Evolutionary conservation across 1,140 invertebrate genomes (phyloP).

Genomic region (Bombus consobrinus): DNA sequence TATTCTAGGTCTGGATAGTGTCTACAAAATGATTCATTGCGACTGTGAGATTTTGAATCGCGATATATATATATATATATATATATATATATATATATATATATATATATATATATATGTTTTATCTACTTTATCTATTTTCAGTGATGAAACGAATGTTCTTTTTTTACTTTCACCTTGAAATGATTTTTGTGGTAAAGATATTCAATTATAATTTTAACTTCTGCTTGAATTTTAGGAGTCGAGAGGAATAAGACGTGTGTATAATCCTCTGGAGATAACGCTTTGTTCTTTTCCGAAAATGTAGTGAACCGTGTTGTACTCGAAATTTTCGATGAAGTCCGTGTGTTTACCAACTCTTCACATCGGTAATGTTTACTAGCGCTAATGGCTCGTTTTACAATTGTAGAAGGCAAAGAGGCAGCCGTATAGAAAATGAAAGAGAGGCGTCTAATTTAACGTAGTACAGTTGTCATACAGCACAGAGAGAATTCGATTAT

Average conservation of each 20-base stretch:
- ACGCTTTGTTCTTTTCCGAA: background rate
- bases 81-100: no score
- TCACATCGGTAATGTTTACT: background rate
- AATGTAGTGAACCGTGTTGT: background rate
- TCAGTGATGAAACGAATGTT: background rate
- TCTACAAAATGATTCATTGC: background rate
- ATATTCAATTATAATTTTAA: background rate
- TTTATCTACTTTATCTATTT: background rate
- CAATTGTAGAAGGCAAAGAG: background rate
- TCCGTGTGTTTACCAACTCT: background rate
- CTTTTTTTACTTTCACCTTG: background rate
- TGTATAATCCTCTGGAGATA: background rate
- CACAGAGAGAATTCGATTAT: slow-evolving; percentile 18
- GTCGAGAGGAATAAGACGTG: no score
- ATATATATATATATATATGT: background rate
- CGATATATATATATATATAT: background rate
- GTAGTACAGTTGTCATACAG: background rate
- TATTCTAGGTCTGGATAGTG: background rate
- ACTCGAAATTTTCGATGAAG: background rate
- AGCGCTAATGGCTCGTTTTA: background rate
- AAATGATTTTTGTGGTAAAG: background rate
- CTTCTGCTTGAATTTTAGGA: background rate
- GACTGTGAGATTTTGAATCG: background rate
- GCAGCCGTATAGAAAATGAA: background rate
- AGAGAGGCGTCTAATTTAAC: background rate